Evolutionary conservation across 2,113 vertebrate species (phyloP).

Genomic region (Osmerus eperlanus): DNA sequence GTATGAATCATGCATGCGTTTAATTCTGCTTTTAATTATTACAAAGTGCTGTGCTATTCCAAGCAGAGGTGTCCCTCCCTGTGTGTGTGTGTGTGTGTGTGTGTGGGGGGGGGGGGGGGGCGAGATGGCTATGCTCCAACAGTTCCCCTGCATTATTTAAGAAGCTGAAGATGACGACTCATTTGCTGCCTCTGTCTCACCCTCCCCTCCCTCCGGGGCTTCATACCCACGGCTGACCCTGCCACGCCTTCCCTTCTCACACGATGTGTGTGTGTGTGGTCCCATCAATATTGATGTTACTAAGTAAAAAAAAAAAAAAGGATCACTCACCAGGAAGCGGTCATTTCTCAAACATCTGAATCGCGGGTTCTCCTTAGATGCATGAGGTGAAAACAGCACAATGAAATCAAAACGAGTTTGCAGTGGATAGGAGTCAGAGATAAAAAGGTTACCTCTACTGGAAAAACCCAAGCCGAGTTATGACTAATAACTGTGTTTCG

Average conservation of each 20-base stretch:
- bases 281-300: no score
- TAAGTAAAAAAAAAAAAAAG: no score
- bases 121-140: constrained; percentile 46
- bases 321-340: constrained; percentile 4
- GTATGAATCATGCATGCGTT: constrained; percentile 54
- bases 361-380: constrained; percentile 27
- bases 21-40: constrained; percentile 71
- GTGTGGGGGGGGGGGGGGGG: no score
- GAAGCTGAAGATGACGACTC: constrained; percentile 54
- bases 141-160: constrained; percentile 72
- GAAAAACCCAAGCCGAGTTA: constrained; percentile 1
- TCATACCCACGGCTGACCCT: constrained; percentile 46
- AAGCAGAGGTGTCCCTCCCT: constrained; percentile 22
- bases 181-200: constrained; percentile 60
- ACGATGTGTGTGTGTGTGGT: not conserved
- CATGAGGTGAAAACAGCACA: constrained; percentile 11
- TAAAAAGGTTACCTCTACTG: not conserved
- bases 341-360: constrained; percentile 21
- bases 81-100: not conserved
- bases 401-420: no score
- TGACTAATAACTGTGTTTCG: constrained; percentile 52
- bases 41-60: constrained; percentile 59
- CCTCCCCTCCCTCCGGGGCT: constrained; percentile 42
- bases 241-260: constrained; percentile 14
- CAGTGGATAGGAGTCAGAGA: not conserved